Conservation (phyloP, 2,113 vertebrate genomes). For the Nymphicus hollandicus region DNA sequence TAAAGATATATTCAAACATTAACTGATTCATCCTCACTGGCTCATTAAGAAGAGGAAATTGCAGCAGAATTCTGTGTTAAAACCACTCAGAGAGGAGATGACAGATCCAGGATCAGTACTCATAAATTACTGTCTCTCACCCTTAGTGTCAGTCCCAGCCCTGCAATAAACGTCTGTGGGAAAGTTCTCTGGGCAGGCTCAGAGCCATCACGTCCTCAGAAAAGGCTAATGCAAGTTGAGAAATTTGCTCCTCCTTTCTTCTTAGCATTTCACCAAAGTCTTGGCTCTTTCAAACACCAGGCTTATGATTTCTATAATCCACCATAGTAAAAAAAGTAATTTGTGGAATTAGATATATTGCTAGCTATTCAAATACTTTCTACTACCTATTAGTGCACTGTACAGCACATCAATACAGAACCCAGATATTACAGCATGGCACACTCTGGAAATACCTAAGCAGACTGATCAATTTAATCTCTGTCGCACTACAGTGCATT, state of each 20-base stretch:
- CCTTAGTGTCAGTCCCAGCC: slow-evolving; percentile 4
- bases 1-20: slow-evolving; percentile 46
- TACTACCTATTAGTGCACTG: slow-evolving; percentile 18
- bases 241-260: background rate
- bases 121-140: slow-evolving; percentile 44
- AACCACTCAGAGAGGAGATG: slow-evolving; percentile 44
- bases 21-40: slow-evolving; percentile 50
- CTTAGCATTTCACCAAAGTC: background rate
- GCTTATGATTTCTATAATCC: background rate
- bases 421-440: slow-evolving; percentile 48
- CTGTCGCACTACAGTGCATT: slow-evolving; percentile 62
- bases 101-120: slow-evolving; percentile 52
- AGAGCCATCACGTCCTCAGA: background rate
- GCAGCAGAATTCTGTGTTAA: slow-evolving; percentile 52
- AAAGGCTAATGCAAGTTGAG: background rate
- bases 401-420: slow-evolving; percentile 43
- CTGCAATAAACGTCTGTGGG: slow-evolving; percentile 14
- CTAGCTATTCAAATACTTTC: slow-evolving; percentile 40
- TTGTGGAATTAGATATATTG: slow-evolving; percentile 24
- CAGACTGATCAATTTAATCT: slow-evolving; percentile 66
- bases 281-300: background rate
- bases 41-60: slow-evolving; percentile 60
- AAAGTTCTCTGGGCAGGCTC: slow-evolving; percentile 22
- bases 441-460: slow-evolving; percentile 57
- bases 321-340: background rate